Conservation (phyloP, 2,797 vertebrate genomes). For the Potorous gilbertii region DNA sequence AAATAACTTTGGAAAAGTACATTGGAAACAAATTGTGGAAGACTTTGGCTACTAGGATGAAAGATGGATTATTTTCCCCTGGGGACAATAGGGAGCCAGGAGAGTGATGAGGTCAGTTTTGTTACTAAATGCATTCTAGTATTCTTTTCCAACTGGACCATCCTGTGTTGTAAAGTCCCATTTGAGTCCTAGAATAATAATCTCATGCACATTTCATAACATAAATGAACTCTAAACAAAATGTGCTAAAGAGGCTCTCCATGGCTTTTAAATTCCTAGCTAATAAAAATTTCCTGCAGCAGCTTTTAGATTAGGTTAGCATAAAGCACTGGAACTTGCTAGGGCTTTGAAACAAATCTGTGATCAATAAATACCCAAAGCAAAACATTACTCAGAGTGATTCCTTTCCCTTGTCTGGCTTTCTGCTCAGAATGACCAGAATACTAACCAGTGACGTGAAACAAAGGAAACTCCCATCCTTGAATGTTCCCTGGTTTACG, state of each 20-base stretch:
- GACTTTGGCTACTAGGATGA: not conserved
- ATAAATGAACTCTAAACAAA: not conserved
- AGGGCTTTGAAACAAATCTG: not conserved
- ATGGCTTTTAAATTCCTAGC: not conserved
- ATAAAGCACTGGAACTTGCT: not conserved
- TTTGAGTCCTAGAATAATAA: not conserved
- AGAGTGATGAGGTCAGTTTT: fast-evolving
- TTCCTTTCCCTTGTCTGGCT: not conserved
- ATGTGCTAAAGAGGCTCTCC: not conserved
- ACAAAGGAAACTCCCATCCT: not conserved
- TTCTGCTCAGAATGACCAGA: not conserved
- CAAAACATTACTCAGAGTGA: not conserved
- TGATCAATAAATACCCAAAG: not conserved
- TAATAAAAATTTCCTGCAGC: not conserved
- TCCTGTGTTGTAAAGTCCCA: not conserved
- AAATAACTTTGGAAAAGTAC: not conserved
- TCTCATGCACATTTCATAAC: not conserved
- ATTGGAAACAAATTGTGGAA: not conserved
- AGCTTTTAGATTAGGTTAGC: not conserved
- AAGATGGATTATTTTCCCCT: not conserved
- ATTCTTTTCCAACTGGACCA: not conserved
- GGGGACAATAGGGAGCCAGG: not conserved
- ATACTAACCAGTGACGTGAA: not conserved
- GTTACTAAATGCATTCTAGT: not conserved
- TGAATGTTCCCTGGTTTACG: not conserved